Evolutionary conservation across 1,140 invertebrate genomes (phyloP), one percentile per base, ranked within the genome.

Genomic region (Luehdorfia chinensis): DNA sequence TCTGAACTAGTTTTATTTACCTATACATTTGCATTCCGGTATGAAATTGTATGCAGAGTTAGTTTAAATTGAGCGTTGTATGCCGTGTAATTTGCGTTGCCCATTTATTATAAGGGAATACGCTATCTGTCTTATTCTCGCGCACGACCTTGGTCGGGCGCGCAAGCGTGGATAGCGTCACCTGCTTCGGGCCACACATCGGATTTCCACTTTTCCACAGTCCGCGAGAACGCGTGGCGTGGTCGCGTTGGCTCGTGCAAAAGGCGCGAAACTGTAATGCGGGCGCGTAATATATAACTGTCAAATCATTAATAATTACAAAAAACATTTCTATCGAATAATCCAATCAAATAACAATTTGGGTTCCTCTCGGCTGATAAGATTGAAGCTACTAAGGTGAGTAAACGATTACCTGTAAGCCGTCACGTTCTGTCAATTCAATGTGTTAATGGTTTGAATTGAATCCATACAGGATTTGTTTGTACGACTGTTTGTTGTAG

Each of bases 371-470:
- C 21, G 7, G 11, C 9, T 7, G 7, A 27, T 21, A 27, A 8
- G 1, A 11, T 30, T 27, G 8, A 16, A 28, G 36, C 23, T 30
- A 21, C 28, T 54, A 51, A 58, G 49, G 49, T 58, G 36, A 48
- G 49, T 52, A 56, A 27, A 46, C 66, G 54, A 66, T 74, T 70
- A 65, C 64, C 57, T 58, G 31, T 59, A 63, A 64, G 50, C 58
- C 50, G 67, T 72, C 67, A 74, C 67, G 72, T 74, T 72, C 62
- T 43, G 60, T 66, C 66, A 65, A 69, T 74, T 73, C 59, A 63
- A 61, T 69, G 55, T 39, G 50, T 60, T 71, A 66, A 64, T 65
- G 66, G 57, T 46, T 51, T 56, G 55, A 61, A 56, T 60, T 69
- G 55, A 61, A 56, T 60, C 71, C 70, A 72, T 66, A 66, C 66